Percentiles rank a stretch among this genome's conserved stretches.
Evolutionary conservation across 2,113 vertebrate species (phyloP).

Genomic region (Actinemys pallida): DNA sequence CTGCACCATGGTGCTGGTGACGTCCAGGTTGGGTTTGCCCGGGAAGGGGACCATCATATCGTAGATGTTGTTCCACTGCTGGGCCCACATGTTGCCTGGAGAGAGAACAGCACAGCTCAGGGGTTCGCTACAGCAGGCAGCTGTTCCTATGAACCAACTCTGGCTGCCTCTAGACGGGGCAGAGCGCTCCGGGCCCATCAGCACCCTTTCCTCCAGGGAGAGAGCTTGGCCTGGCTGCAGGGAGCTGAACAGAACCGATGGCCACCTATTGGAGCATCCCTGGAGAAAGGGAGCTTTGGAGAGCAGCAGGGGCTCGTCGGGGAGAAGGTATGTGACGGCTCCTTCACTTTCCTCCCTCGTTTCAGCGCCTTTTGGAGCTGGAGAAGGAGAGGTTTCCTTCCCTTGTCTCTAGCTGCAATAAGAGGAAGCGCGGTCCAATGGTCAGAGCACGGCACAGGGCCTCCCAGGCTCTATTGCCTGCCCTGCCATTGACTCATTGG

Average conservation of each 20-base stretch:
- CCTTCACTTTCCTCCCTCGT: neutral
- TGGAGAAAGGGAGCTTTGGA: neutral
- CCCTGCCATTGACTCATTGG: neutral
- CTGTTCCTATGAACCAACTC: neutral
- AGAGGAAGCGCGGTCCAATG: neutral
- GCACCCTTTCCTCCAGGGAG: neutral
- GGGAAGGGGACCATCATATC: slow-evolving; percentile 92
- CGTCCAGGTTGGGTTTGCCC: slow-evolving; percentile 90
- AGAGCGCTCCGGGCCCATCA: neutral
- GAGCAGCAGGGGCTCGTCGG: neutral
- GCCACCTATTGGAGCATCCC: neutral
- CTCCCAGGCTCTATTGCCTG: neutral
- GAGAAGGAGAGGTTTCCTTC: too few relatives aligned
- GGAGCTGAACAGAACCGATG: neutral
- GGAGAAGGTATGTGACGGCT: neutral
- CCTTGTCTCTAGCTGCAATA: neutral
- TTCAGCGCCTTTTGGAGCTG: neutral
- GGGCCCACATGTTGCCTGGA: slow-evolving; percentile 97
- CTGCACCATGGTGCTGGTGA: slow-evolving; percentile 85
- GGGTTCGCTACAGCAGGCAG: neutral
- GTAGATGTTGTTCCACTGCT: slow-evolving; percentile 96
- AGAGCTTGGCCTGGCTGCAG: neutral
- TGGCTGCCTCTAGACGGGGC: neutral
- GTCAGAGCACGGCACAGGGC: neutral
- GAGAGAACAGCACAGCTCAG: neutral